phyloP scores from a whole-genome alignment of 2,113 vertebrate genomes.

The Odocoileus hemionus region DNA sequence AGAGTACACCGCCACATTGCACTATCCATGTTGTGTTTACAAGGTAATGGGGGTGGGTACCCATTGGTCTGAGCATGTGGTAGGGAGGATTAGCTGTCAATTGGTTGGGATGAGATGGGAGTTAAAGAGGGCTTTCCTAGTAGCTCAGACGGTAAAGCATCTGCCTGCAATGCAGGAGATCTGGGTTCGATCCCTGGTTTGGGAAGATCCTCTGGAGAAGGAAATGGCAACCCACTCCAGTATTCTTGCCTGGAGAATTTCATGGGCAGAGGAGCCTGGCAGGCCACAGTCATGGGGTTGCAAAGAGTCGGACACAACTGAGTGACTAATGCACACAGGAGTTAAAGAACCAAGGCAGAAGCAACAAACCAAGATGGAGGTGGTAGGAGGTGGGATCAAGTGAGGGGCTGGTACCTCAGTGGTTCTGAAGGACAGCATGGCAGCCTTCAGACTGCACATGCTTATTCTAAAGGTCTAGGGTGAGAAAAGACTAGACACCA shows the following conservation, averaged over 20 bases:
- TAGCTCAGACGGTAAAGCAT: neutral
- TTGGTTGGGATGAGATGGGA: neutral
- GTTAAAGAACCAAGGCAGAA: neutral
- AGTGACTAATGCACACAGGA: neutral
- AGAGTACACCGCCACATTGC: neutral
- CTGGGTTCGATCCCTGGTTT: neutral
- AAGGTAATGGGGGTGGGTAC: neutral
- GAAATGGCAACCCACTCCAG: neutral
- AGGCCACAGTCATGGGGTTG: neutral
- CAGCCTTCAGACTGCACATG: neutral
- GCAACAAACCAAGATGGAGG: neutral
- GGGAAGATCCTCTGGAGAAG: neutral
- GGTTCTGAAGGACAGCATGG: neutral
- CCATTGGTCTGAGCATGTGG: neutral
- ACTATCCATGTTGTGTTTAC: neutral
- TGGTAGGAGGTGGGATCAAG: neutral
- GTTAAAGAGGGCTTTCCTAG: neutral
- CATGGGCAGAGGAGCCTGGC: neutral
- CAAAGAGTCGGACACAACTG: neutral
- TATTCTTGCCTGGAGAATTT: neutral
- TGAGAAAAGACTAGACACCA: neutral
- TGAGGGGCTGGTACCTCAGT: neutral
- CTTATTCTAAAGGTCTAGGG: neutral
- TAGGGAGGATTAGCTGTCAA: neutral
- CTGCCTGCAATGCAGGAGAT: neutral